Conservation (phyloP, 2,888 invertebrate species). For the Drosophila niveifrons region DNA sequence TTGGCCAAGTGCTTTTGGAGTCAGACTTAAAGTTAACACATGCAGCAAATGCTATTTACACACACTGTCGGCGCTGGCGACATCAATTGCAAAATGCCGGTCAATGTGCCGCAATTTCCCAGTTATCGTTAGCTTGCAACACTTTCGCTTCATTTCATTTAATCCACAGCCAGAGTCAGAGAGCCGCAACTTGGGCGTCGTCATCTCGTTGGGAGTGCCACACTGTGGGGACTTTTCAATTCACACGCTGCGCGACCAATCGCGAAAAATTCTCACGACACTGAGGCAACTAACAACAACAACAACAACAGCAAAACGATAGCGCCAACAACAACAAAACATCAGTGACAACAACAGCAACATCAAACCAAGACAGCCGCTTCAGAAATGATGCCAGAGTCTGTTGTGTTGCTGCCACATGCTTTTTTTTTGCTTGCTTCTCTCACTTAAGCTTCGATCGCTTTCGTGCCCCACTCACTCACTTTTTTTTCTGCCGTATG, state of each 20-base stretch:
- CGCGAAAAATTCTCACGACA: slow-evolving; percentile 83
- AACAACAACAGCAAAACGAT: slow-evolving; percentile 30
- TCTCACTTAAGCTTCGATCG: slow-evolving; percentile 23
- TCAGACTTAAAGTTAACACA: slow-evolving; percentile 12
- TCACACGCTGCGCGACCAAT: slow-evolving; percentile 83
- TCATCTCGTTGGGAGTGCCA: slow-evolving; percentile 42
- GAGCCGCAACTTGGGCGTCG: slow-evolving; percentile 11
- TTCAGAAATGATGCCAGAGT: slow-evolving; percentile 54
- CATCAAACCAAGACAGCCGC: slow-evolving; percentile 57
- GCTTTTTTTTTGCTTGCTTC: slow-evolving; percentile 32
- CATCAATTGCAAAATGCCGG: slow-evolving; percentile 55
- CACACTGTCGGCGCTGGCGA: not conserved
- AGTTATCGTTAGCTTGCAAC: slow-evolving; percentile 58
- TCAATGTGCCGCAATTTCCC: slow-evolving; percentile 45
- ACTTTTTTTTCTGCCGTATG: slow-evolving; percentile 29
- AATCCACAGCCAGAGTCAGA: slow-evolving; percentile 14
- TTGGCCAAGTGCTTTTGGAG: slow-evolving; percentile 37
- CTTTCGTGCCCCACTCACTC: slow-evolving; percentile 57
- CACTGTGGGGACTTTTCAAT: slow-evolving; percentile 58
- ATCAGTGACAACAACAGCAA: slow-evolving; percentile 31
- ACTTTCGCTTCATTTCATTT: slow-evolving; percentile 68
- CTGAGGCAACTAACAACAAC: slow-evolving; percentile 69
- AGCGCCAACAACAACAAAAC: slow-evolving; percentile 47
- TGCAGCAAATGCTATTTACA: slow-evolving; percentile 1
- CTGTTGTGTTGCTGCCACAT: slow-evolving; percentile 61